Evolutionary conservation across 1,140 invertebrate genomes (phyloP), one percentile per base, ranked within the genome.

Genomic region (Pseudachorutes palmiensis): DNA sequence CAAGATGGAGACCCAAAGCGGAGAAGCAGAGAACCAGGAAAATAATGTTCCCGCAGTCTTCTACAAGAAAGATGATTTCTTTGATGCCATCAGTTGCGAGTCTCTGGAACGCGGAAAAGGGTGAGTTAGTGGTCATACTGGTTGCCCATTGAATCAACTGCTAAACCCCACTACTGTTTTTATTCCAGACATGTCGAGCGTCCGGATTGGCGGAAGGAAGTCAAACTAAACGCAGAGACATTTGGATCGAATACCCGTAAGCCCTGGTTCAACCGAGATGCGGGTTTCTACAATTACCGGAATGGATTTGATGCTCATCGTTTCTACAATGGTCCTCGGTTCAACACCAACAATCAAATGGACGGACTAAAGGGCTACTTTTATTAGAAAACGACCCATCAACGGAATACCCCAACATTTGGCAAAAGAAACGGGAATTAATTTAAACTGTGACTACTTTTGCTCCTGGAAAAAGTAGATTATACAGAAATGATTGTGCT

Each of bases 61-160:
- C 77, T 98, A 99, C 78, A 91, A 98, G 79, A 97, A 96, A 81
- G 86, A 86, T 67, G 97, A 96, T 79, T 99, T 99, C 85, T 99
- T 99, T 80, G 97, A 99, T 79, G 94, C 90, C 75, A 99, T 99
- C 74, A 97, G 93, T 70, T 98, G 96, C 80, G 96, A 99, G 79
- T 91, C 96, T 71, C 88, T 95, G 41, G 94, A 98, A 78, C 87
- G 90, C 80, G 86, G 83, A 78, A 88, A 88, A 81, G 89, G 88
- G 86, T 89, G 77, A 77, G 79, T 26, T 55, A 5, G 12, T 12
- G 5, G 24, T 55, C 12, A 55, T 19, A 16, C 9, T 16, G 5
- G 5, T 55, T 55, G 9, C 51, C 12, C 5, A 12, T 62, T 62
- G 26, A 62, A 16, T 32, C n/a, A 66, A 24, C 58, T 41, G n/a